These are phyloP conservation scores for Lontra canadensis DNA, from an alignment of 2,113 vertebrate species.

Conservation along the genomic window DNA sequence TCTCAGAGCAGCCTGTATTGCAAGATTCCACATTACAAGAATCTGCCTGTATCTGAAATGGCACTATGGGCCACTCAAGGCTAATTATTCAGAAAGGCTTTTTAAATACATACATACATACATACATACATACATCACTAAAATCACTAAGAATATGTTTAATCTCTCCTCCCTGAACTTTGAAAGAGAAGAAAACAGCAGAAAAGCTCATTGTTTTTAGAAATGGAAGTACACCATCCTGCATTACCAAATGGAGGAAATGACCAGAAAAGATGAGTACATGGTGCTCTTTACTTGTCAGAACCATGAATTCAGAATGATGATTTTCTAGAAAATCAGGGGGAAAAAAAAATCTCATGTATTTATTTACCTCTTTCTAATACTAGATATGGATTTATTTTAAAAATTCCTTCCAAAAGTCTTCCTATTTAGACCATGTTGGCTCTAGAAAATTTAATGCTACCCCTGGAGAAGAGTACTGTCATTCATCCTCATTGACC, in stretches of 20 bases:
- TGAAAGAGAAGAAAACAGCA: not conserved
- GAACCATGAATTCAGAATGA: not conserved
- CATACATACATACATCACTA: not conserved
- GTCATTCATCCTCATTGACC: not conserved
- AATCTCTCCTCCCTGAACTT: not conserved
- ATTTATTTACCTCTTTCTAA: not conserved
- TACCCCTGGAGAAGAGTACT: not conserved
- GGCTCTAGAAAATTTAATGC: not conserved
- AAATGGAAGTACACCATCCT: not conserved
- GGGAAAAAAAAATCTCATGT: accelerated
- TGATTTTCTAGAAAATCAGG: not conserved
- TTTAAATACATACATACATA: not conserved
- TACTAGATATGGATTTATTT: not conserved
- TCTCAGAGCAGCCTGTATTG: not conserved
- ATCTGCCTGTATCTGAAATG: not conserved
- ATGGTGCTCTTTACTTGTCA: not conserved
- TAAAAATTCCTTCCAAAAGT: not conserved
- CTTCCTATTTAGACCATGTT: not conserved
- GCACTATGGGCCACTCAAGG: not conserved
- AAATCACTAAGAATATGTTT: not conserved
- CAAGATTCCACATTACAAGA: not conserved
- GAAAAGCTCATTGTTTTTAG: not conserved
- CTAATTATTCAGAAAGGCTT: not conserved
- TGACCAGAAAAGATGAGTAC: not conserved
- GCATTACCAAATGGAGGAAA: not conserved